Base-by-base conservation (phyloP, 2,888 invertebrate species). In the Polyommatus icarus region DNA sequence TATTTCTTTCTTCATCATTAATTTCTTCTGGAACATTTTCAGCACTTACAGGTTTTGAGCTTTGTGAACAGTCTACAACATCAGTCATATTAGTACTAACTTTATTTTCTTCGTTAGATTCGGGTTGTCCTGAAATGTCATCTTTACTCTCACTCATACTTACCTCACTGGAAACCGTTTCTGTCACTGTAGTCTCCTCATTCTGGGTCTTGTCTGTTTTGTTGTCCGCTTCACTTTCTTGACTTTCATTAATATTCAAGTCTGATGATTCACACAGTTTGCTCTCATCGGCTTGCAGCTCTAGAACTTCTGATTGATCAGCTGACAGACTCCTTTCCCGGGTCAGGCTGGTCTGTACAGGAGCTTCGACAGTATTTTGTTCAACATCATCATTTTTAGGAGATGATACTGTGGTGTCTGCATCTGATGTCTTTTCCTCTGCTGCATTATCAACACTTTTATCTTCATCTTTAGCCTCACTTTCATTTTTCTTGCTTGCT, bases 261-360 rank as follows among this genome's bases (percentile, higher is more conserved):
- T 91, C 89, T 78, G 86, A 87, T 79, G 86, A 85, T 80, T 91
- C 91, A 84, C 85, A 87, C 83, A 67, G 24, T 67, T 88, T 90
- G 79, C 85, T 90, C 59, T 91, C 91, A 29, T 92, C 91, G 71
- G 88, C 87, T 82, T 93, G 92, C 79, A 91, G 80, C 83, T 91
- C 91, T 78, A 92, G 83, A 79, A 91, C 85, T 84, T 92, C 92
- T 15, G 90, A 91, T 82, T 91, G 91, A 77, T 92, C 92, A 77
- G 87, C 83, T 76, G 89, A 88, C 71, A 83, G 82, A 79, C 89
- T 89, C 79, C 87, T 85, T 79, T 86, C 83, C n/a, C 84, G 32
- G 20, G 36, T 40, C 0, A 20, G 59, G 24, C 12, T 59, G 24
- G 18, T 32, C n/a, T 59, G n/a, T 20, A 36, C 36, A 29, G 59